Base-by-base conservation (phyloP, 1,140 invertebrate species). In the Diorhabda elongata region DNA sequence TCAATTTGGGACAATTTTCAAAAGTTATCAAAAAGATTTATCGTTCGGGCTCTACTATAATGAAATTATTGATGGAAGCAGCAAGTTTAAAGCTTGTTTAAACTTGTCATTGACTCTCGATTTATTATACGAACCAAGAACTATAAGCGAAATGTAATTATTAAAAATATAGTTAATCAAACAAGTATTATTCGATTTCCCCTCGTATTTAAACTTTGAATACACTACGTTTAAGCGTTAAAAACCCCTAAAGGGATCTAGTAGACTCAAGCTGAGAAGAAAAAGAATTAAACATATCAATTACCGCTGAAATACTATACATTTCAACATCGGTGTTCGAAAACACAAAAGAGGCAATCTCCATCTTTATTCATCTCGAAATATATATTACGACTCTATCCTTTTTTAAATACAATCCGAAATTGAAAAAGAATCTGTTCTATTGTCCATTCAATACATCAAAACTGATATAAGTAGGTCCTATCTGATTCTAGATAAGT, bases 391-490 rank as follows among this genome's bases (percentile, higher is more conserved):
- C n/a, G 6, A 52, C 47, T 52, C 47, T 2, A n/a, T 52, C 47
- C 47, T 52, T 52, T 52, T 52, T 52, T 52, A 52, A 52, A 52
- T 52, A 52, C 47, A 6, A 64, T 64, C 47, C 45, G 8, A 64
- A 64, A 57, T 26, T 8, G 11, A 11, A 57, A 64, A 64, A 26
- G 26, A 26, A 64, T 64, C n/a, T 6, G 9, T 41, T 52, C 45
- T 41, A 56, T 64, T 64, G 63, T 64, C 45, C 47, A 47, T 11
- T 56, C 56, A 64, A 64, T 57, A 64, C 43, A 64, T 11, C 44
- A 64, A 64, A 64, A 64, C 63, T 64, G 63, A 64, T 64, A 52
- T 64, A 64, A 64, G 63, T 64, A 56, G 63, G 44, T 64, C 44
- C 63, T 26, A 64, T 64, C 63, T 47, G 63, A 64, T 64, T 42